Percentiles rank a stretch among this genome's conserved stretches.
Evolutionary conservation across 1,140 invertebrate species (phyloP).

Genomic region (Eciton burchellii): DNA sequence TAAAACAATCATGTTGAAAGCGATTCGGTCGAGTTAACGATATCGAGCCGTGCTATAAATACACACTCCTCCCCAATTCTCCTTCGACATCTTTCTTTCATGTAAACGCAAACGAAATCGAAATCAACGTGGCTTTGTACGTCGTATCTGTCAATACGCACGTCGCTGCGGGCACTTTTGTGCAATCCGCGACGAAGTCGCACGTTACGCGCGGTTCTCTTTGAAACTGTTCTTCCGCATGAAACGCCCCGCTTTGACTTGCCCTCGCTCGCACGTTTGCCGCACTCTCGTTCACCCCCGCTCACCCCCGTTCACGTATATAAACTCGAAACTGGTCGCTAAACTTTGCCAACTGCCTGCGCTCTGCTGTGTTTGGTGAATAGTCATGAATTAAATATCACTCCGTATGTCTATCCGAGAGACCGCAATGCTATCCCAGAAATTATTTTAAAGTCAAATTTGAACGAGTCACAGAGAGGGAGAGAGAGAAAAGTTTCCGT

Average conservation of each 20-base stretch:
- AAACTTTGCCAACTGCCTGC: conserved; percentile 57
- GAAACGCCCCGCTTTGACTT: conserved; percentile 62
- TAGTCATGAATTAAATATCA: conserved; percentile 62
- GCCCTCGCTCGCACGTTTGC: neutral
- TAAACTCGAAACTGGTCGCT: conserved; percentile 57
- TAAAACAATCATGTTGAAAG: neutral
- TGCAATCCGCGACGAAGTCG: conserved; percentile 69
- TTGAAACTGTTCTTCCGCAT: conserved; percentile 64
- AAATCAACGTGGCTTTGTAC: neutral
- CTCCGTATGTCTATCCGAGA: conserved; percentile 53
- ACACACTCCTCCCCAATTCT: neutral
- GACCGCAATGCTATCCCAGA: conserved; percentile 47
- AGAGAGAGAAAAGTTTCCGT: neutral
- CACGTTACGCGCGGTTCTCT: conserved; percentile 68
- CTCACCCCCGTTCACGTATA: conserved; percentile 52
- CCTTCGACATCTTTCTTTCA: neutral
- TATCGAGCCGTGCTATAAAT: neutral
- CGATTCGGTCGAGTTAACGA: conserved; percentile 19
- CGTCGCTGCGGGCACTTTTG: conserved; percentile 68
- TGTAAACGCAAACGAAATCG: conserved; percentile 35
- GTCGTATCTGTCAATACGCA: conserved; percentile 48
- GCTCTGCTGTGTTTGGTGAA: conserved; percentile 53
- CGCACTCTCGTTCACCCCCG: conserved; percentile 19
- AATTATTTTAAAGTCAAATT: conserved; percentile 63
- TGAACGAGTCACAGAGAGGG: neutral